Base-by-base conservation (phyloP, 1,140 invertebrate genomes). In the Papilio dardanus region DNA sequence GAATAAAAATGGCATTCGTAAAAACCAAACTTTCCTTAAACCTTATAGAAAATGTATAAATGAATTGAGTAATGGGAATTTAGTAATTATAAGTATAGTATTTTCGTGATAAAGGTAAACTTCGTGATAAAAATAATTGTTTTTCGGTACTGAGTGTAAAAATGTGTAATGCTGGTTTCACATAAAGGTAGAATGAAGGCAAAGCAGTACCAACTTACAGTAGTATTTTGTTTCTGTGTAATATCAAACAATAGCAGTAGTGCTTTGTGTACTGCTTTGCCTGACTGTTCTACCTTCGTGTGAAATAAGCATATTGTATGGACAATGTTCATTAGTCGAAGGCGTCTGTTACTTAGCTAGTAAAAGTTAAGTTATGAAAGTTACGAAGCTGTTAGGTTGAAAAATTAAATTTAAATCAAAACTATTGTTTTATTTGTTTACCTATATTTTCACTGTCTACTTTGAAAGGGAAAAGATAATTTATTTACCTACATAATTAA, bases 381-480 rank as follows among this genome's bases (percentile, higher is more conserved):
- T 88, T 92, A 89, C 82, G 82, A 89, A 81, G 86, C 88, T 92
- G 91, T 92, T 92, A 92, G 91, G 88, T 93, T 93, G 90, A 93
- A 92, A 89, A 90, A 92, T 82, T 92, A 93, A 91, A 93, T 87
- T 77, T 85, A 87, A 90, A 92, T 86, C 82, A 79, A 75, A 81
- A 88, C 87, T 71, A 86, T 81, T 79, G 77, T 91, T 89, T 92
- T 76, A 88, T 83, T 91, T 74, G 33, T 16, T 24, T 3, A 54
- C 54, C 54, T 62, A 28, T 62, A n/a, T 62, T 6, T 46, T 19
- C 16, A 46, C 42, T n/a, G n/a, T n/a, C n/a, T n/a, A n/a, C 42
- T 46, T 46, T 19, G 5, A 46, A 19, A 46, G n/a, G n/a, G n/a
- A n/a, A n/a, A n/a, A n/a, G n/a, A n/a, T n/a, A n/a, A n/a, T n/a